Conservation (phyloP, 2,888 invertebrate genomes). For the Neoaliturus tenellus region DNA sequence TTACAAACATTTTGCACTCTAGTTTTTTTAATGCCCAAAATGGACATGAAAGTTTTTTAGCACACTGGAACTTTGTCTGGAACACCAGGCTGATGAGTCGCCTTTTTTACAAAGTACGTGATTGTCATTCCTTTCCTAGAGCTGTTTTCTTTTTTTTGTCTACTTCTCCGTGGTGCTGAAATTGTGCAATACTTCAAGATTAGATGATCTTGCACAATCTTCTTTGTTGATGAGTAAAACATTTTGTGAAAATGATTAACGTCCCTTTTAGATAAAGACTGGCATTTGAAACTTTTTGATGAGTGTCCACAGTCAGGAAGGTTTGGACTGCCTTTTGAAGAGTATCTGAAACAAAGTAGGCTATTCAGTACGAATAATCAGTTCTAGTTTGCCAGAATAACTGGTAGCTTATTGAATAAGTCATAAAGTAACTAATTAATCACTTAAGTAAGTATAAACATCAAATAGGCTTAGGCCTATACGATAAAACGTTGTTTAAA, state of each 20-base stretch:
- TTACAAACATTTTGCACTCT: conserved; percentile 36
- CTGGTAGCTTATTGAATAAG: too few species aligned
- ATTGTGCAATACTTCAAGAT: conserved; percentile 32
- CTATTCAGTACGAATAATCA: too few species aligned
- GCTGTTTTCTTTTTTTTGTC: conserved; percentile 20
- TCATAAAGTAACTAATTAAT: too few species aligned
- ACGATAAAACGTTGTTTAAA: too few species aligned
- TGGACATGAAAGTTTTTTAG: conserved; percentile 13
- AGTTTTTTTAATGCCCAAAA: background rate
- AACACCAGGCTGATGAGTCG: background rate
- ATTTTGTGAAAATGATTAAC: background rate
- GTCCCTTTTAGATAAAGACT: background rate
- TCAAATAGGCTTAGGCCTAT: too few species aligned
- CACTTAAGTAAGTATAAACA: too few species aligned
- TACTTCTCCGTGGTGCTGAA: conserved; percentile 1
- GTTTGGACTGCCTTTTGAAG: background rate
- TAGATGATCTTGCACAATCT: conserved; percentile 15
- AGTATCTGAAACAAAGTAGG: conserved; percentile 32
- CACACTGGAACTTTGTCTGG: background rate
- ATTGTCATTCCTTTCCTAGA: conserved; percentile 27
- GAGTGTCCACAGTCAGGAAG: conserved; percentile 10
- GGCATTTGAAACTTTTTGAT: background rate
- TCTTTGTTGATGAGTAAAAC: background rate
- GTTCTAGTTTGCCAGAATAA: too few species aligned
- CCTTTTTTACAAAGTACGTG: conserved; percentile 21